Conservation (phyloP, 1,140 invertebrate genomes). For the Lucilia sericata region DNA sequence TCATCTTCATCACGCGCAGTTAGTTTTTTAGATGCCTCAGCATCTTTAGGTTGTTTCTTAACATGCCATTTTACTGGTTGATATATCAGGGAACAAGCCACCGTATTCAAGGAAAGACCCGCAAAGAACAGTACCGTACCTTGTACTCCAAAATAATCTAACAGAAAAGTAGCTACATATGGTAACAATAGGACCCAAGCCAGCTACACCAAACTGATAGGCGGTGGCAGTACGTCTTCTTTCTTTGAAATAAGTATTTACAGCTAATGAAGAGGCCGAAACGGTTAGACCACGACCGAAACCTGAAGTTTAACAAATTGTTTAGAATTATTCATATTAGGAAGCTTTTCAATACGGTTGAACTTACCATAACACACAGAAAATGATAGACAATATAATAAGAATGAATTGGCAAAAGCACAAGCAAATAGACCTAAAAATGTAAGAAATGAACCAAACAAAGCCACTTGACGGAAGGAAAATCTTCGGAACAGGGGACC, state of each 20-base stretch:
- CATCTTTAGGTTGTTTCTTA: constrained; percentile 61
- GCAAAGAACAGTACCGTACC: constrained; percentile 72
- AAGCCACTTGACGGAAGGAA: constrained; percentile 73
- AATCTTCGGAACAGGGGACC: constrained; percentile 75
- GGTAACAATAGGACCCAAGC: constrained; percentile 72
- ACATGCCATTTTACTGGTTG: constrained; percentile 77
- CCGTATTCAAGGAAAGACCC: constrained; percentile 72
- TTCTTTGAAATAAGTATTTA: constrained; percentile 74
- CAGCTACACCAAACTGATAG: constrained; percentile 72
- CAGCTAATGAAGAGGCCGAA: constrained; percentile 73
- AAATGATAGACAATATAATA: constrained; percentile 73
- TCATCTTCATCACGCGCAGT: constrained; percentile 62
- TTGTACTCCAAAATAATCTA: constrained; percentile 70
- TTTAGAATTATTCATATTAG: constrained; percentile 47
- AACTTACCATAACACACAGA: constrained; percentile 72
- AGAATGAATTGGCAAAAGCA: constrained; percentile 71
- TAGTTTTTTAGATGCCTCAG: constrained; percentile 52
- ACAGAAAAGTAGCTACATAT: constrained; percentile 71
- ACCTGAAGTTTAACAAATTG: constrained; percentile 61
- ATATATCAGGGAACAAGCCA: constrained; percentile 72
- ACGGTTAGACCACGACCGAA: constrained; percentile 73
- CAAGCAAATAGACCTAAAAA: constrained; percentile 72
- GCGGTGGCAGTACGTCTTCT: constrained; percentile 72
- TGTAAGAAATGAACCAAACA: constrained; percentile 72
- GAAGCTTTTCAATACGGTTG: background rate